Evolutionary conservation across 1,140 invertebrate genomes (phyloP).

Genomic region (Drosophila erecta): DNA sequence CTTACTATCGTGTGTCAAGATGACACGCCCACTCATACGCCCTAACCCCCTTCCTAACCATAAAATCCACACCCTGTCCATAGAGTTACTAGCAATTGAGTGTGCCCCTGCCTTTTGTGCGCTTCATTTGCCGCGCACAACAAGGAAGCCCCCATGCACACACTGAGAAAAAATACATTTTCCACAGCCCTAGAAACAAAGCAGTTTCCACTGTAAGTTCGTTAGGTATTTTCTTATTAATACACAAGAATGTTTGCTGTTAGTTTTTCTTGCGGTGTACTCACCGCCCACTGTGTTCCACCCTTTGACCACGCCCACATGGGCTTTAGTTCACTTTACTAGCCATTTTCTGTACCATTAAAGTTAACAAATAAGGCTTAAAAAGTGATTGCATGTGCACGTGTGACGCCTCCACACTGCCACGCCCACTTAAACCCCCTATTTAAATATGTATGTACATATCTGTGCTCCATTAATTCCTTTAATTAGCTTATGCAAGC

Average conservation of each 20-base stretch:
- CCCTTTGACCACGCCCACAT: conserved; percentile 15
- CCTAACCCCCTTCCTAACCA: background rate
- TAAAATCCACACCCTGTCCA: conserved; percentile 24
- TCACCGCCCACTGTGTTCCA: background rate
- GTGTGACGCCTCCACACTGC: conserved; percentile 17
- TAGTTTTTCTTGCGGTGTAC: background rate
- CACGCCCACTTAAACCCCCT: conserved; percentile 8
- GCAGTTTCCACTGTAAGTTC: too few relatives aligned
- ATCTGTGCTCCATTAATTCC: conserved; percentile 14
- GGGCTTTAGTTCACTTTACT: conserved; percentile 24
- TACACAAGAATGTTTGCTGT: background rate
- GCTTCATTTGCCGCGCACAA: conserved; percentile 59
- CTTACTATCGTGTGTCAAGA: conserved; percentile 22
- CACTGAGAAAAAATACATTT: conserved; percentile 6
- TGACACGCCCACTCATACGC: conserved; percentile 5
- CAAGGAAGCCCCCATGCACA: conserved; percentile 19
- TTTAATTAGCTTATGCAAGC: conserved; percentile 70
- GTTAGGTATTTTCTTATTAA: too few relatives aligned
- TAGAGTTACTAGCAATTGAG: conserved; percentile 55
- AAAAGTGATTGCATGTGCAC: conserved; percentile 66
- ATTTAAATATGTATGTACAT: background rate
- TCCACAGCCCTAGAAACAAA: too few relatives aligned
- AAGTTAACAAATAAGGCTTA: conserved; percentile 78
- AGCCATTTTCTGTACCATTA: conserved; percentile 40
- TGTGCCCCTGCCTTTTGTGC: conserved; percentile 34